Base-by-base conservation (phyloP, 2,797 vertebrate species). In the Otolemur crassicaudatus region DNA sequence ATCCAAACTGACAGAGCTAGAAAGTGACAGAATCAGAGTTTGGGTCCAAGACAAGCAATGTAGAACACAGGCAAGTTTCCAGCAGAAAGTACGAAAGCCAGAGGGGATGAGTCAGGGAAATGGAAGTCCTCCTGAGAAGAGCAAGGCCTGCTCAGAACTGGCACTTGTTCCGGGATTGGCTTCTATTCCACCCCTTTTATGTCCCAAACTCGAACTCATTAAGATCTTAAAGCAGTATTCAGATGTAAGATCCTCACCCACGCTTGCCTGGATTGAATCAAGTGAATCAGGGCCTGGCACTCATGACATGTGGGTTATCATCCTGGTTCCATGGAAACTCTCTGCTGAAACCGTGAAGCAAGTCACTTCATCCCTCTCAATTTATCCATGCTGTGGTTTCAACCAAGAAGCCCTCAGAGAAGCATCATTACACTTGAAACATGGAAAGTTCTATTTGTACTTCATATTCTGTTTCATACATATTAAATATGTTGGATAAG, bases 311-410 rank as follows among this genome's bases (percentile, higher is more conserved):
- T 80, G 23, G 29, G 72, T 91, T 70, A 46, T 46, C 25, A 56
- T 25, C 46, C 13, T 25, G 2, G 61, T 63, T 84, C 34, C 37
- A 56, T 1, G 13, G 69, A 93, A 75, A 20, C 3, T 65, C 80
- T 87, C 29, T 82, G 13, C 31, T 79, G 87, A 96, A 97, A 96
- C 72, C 79, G 17, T 65, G 79, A 92, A 90, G 56, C 22, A 73
- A 82, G 77, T 69, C 40, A 29, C 58, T 87, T 53, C 40, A 70
- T n/a, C 89, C 29, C 23, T 88, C 67, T 61, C 61, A 70, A 56
- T 84, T 84, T 93, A 53, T 91, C 92, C 79, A 46, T 53, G 76
- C 87, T 63, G 73, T 53, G 73, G 85, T 87, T 93, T 94, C 93
- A 90, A 46, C n/a, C 70, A 92, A 27, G 70, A 46, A 90, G 29